Conservation (phyloP, 2,113 vertebrate species). For the Rhizomys pruinosus region DNA sequence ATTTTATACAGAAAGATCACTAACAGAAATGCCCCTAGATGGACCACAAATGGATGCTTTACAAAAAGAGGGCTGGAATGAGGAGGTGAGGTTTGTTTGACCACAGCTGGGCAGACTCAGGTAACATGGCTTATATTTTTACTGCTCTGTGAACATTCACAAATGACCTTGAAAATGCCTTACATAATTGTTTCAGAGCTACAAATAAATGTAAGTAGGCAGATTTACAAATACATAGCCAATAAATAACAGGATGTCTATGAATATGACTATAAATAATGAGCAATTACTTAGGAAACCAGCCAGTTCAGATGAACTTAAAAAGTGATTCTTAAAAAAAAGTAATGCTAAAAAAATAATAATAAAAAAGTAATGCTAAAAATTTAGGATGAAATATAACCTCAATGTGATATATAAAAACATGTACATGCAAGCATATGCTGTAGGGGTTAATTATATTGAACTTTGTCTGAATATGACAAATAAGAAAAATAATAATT, state of each 20-base stretch:
- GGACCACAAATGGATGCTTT: background rate
- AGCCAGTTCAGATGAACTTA: constrained; percentile 16
- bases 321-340: no score
- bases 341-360: no score
- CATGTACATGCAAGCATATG: background rate
- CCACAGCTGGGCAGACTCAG: background rate
- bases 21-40: background rate
- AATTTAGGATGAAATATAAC: background rate
- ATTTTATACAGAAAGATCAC: constrained; percentile 40
- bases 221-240: constrained; percentile 28
- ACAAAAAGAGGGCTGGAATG: background rate
- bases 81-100: background rate
- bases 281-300: constrained; percentile 56
- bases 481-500: constrained; percentile 13
- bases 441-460: background rate
- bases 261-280: constrained; percentile 29
- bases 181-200: constrained; percentile 1
- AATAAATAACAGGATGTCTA: background rate
- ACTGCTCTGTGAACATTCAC: background rate
- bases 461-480: constrained; percentile 21
- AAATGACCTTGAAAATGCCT: background rate
- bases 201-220: constrained; percentile 30
- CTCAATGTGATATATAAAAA: background rate
- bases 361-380: no score
- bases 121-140: background rate